Base-by-base conservation (phyloP, 2,113 vertebrate species). In the Syngnathoides biaculeatus region DNA sequence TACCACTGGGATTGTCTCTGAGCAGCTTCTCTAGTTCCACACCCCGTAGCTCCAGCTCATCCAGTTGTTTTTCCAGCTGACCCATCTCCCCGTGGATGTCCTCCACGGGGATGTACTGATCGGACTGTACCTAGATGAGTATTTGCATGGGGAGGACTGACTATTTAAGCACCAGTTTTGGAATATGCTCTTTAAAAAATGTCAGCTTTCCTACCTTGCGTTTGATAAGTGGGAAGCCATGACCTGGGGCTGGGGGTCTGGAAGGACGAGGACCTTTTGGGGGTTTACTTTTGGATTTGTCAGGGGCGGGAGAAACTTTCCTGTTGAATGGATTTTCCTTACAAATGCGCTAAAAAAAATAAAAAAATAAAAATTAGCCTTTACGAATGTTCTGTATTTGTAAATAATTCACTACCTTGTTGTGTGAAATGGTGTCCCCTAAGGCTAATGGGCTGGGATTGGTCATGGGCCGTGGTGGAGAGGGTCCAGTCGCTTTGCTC, bases 281-380 rank as follows among this genome's bases (percentile, higher is more conserved):
- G 50, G 92, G 89, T 83, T 90, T 97, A 77, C 85, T 88, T 0
- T 90, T 85, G 7, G 94, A 93, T 65, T 89, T 88, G 0, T 92
- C 78, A 0, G 88, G 73, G 0, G 93, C 89, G 4, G 94, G 92
- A 0, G 94, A 93, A 38, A 90, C 84, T 83, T 96, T 99, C 78
- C 97, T 91, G 88, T 99, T 96, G 84, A 99, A 99, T 9, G 97
- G 97, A 67, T 98, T 98, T 87, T 99, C 96, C 89, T 99, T 99
- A 84, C 96, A 99, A 73, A 93, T 95, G 67, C 93, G 92, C 97
- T 99, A 66, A 20, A 85, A 64, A 43, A 20, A 75, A 15, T 47
- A 65, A 61, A 27, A 35, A 3, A 19, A 66, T 7, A 13, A 61
- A 9, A 2, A 10, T 42, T 24, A 62, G 12, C 43, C n/a, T 14